phyloP scores from a whole-genome alignment of 53 echinoderm and acorn worm species.

The Paelopatides confundens region DNA sequence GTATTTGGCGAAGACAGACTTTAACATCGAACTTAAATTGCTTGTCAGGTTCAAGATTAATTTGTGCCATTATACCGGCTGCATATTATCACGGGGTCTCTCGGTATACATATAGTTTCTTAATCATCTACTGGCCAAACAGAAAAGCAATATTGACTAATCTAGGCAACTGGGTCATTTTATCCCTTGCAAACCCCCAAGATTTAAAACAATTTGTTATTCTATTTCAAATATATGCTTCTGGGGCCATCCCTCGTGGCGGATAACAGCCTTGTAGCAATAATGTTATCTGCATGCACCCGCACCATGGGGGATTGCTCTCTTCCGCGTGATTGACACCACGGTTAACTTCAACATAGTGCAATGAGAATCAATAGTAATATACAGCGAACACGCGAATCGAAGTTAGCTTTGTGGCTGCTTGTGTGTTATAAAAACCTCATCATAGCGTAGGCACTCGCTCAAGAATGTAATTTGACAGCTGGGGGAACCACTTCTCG shows the following conservation, averaged over 20 bases:
- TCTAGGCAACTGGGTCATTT: slow-evolving; percentile 45
- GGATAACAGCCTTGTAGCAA: background rate
- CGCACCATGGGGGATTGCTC: background rate
- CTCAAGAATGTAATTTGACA: background rate
- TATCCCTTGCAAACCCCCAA: background rate
- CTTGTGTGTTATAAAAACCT: background rate
- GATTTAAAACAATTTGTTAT: slow-evolving; percentile 2
- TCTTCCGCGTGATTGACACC: slow-evolving; percentile 19
- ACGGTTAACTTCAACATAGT: slow-evolving; percentile 5
- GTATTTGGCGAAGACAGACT: no score
- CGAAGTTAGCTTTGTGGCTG: background rate
- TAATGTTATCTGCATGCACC: background rate
- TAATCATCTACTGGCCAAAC: no score
- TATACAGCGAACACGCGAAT: background rate
- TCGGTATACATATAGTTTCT: no score
- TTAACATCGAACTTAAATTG: no score
- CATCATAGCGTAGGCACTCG: no score
- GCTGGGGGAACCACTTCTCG: background rate
- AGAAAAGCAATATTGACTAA: background rate
- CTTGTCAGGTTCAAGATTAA: no score
- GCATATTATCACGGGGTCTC: no score
- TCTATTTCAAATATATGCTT: background rate
- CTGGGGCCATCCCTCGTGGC: background rate
- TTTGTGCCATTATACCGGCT: no score
- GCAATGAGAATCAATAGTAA: background rate